These are phyloP conservation scores for Linnaemya tessellans DNA, from an alignment of 2,888 invertebrate genomes.

Conservation along the genomic window DNA sequence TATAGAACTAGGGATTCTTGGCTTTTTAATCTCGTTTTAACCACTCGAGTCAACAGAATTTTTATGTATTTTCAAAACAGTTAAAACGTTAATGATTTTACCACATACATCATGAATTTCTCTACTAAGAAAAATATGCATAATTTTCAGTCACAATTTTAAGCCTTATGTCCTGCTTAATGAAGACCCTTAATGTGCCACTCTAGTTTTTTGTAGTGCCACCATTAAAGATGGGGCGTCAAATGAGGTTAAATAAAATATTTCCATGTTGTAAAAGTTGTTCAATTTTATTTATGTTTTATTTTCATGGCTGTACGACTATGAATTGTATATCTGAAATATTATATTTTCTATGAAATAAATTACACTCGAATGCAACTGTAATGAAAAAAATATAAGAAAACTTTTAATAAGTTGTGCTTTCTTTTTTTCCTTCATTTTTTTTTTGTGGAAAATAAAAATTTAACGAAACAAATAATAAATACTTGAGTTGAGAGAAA, in stretches of 20 bases:
- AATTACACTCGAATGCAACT: slow-evolving; percentile 65
- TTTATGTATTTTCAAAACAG: too few species aligned
- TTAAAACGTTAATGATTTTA: too few species aligned
- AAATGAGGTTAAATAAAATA: slow-evolving; percentile 70
- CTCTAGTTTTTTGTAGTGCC: background rate
- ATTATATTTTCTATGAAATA: slow-evolving; percentile 69
- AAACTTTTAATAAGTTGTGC: slow-evolving; percentile 47
- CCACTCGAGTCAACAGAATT: too few species aligned
- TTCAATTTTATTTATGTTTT: slow-evolving; percentile 55
- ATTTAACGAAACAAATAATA: background rate
- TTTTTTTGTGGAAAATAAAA: too few species aligned
- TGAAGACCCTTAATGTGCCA: background rate
- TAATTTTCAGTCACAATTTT: too few species aligned
- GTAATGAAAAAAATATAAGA: slow-evolving; percentile 40
- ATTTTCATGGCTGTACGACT: slow-evolving; percentile 45
- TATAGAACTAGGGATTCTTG: too few species aligned
- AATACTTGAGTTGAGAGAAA: slow-evolving; percentile 13
- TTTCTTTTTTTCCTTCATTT: slow-evolving; percentile 3
- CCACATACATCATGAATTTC: too few species aligned
- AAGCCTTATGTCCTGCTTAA: too few species aligned
- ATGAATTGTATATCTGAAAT: slow-evolving; percentile 64
- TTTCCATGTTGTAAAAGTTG: slow-evolving; percentile 55
- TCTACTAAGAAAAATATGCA: too few species aligned
- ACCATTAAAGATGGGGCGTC: slow-evolving; percentile 61
- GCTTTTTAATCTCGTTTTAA: too few species aligned